Percentiles rank a stretch among this genome's conserved stretches.
These are phyloP conservation scores for Galeruca laticollis DNA, from an alignment of 2,888 invertebrate species.

Conservation along the genomic window DNA sequence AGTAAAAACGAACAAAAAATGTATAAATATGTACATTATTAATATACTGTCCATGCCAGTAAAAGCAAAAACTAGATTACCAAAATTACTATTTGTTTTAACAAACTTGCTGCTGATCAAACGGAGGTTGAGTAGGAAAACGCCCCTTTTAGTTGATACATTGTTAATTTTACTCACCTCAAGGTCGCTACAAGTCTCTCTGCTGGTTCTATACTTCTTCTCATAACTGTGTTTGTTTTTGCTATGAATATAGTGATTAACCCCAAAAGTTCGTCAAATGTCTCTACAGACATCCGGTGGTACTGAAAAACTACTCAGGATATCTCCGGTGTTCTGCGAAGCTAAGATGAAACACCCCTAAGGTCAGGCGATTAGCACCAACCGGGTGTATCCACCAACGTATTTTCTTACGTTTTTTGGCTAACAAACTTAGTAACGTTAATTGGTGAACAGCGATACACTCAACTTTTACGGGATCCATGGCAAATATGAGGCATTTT, in stretches of 20 bases:
- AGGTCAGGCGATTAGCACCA: background rate
- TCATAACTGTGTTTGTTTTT: background rate
- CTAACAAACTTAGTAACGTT: background rate
- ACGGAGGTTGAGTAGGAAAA: too few relatives aligned
- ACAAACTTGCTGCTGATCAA: too few relatives aligned
- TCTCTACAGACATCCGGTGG: slow-evolving; percentile 2
- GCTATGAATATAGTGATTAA: background rate
- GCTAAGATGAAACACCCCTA: background rate
- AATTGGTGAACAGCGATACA: background rate
- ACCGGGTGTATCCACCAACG: slow-evolving; percentile 10
- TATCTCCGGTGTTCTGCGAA: background rate
- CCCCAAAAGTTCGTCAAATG: slow-evolving; percentile 6
- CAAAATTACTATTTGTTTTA: too few relatives aligned
- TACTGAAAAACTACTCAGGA: slow-evolving; percentile 11
- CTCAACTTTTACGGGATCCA: background rate
- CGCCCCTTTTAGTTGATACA: background rate
- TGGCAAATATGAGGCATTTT: background rate
- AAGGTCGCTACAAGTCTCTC: slow-evolving; percentile 7
- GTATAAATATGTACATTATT: too few relatives aligned
- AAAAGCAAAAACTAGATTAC: too few relatives aligned
- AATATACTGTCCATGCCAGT: too few relatives aligned
- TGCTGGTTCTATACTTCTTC: slow-evolving; percentile 7
- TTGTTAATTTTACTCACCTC: slow-evolving; percentile 13
- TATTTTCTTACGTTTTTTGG: background rate
- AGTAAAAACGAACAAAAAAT: too few relatives aligned